Evolutionary conservation across 2,888 invertebrate species (phyloP).

Genomic region (Scaptomyza parva): DNA sequence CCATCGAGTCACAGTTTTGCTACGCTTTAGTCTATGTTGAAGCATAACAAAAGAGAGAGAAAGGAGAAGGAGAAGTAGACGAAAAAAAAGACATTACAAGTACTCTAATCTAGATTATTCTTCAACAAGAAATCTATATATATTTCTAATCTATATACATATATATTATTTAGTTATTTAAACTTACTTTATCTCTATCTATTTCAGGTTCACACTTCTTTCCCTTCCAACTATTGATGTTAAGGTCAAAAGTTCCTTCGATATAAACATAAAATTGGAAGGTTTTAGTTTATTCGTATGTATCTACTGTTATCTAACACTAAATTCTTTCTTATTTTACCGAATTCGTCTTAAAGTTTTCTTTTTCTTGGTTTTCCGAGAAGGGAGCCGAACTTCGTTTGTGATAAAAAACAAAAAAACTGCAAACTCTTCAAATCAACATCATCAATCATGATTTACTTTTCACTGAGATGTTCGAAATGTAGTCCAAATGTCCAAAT

Average conservation of each 20-base stretch:
- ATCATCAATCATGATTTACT: constrained; percentile 9
- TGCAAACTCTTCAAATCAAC: constrained; percentile 1
- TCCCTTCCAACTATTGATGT: background rate
- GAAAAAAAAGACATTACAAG: constrained; percentile 2
- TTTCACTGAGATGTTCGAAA: background rate
- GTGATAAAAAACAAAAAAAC: background rate
- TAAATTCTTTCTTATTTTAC: background rate
- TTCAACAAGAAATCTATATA: background rate
- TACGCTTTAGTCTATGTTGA: background rate
- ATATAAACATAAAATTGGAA: background rate
- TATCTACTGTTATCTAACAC: background rate
- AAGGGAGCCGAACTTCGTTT: background rate
- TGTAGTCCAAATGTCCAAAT: constrained; percentile 6
- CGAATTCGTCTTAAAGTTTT: background rate
- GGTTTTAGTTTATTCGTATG: background rate
- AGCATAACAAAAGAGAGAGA: background rate
- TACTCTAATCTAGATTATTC: constrained; percentile 23
- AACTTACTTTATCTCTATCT: background rate
- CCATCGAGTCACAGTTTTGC: background rate
- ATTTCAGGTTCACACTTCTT: background rate
- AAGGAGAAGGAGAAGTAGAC: no score
- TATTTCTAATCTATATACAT: background rate
- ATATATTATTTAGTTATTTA: background rate
- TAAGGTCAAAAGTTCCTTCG: no score
- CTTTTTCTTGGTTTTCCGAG: background rate